Evolutionary conservation across 2,113 vertebrate species (phyloP), one percentile per base, ranked within the genome.

Genomic region (Brachyistius frenatus): DNA sequence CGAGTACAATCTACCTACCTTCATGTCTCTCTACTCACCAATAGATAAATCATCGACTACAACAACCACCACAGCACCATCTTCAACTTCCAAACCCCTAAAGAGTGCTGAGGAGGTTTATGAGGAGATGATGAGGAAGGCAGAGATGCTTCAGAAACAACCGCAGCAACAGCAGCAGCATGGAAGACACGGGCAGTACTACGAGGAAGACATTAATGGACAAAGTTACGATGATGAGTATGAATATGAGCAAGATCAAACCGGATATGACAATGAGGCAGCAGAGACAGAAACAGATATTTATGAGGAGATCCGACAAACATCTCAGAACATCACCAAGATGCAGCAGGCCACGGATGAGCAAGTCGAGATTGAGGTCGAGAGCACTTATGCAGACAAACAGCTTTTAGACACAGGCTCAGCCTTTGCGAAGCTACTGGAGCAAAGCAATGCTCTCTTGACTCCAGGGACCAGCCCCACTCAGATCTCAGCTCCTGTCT

Each of bases 71-170:
- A 72, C 90, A 54, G 79, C 95, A 44, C 88, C 94, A 30, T 94
- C 95, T 64, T 94, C 96, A 0, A 93, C 90, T 47, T 80, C 95
- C 71, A 97, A 98, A 84, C 96, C 97, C 23, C 92, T 99, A 56
- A 99, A 99, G 89, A 99, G 97, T 0, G 97, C 98, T 0, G 98
- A 99, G 82, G 98, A 99, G 88, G 98, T 97, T 53, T 99, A 99
- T 0, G 98, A 99, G 83, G 98, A 99, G 86, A 98, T 99, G 96
- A 99, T 99, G 98, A 95, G 95, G 65, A 99, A 99, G 88, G 98
- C 98, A 0, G 97, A 99, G 90, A 91, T 98, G 93, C 94, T 98
- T 69, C 97, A 99, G 89, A 96, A 97, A 86, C 94, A 94, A 81
- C 93, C 97, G 44, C 90, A 92, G 33, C 92, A 92, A 50, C 93